These are phyloP conservation scores for Idaea aversata DNA, from an alignment of 2,888 invertebrate genomes.

Conservation along the genomic window DNA sequence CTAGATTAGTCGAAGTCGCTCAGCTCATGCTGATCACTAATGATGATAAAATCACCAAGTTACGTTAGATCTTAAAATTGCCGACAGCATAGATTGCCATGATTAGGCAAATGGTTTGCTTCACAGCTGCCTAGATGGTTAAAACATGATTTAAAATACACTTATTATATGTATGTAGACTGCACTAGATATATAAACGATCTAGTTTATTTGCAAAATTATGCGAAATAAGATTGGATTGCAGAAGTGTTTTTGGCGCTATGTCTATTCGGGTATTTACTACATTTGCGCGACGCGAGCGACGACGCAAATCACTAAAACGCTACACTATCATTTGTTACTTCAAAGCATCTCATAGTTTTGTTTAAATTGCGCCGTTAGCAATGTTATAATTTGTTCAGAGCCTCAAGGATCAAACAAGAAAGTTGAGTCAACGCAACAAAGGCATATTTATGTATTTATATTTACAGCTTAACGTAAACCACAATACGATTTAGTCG, in stretches of 20 bases:
- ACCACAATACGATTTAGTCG: background rate
- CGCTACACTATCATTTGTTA: no score
- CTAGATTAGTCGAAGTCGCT: background rate
- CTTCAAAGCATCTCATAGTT: no score
- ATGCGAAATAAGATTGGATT: no score
- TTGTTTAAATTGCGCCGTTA: no score
- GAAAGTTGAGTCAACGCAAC: conserved; percentile 9
- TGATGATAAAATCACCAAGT: conserved; percentile 38
- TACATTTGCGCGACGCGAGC: no score
- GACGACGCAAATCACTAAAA: no score
- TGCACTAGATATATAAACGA: no score
- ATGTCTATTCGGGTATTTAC: no score
- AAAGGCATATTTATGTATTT: background rate
- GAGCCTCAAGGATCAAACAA: conserved; percentile 1
- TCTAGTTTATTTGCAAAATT: no score
- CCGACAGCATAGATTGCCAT: conserved; percentile 43
- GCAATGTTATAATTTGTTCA: background rate
- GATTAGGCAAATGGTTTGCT: conserved; percentile 36
- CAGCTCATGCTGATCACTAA: background rate
- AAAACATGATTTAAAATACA: conserved; percentile 14
- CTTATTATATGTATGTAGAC: conserved; percentile 7
- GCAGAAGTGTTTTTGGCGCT: no score
- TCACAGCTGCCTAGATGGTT: conserved; percentile 15
- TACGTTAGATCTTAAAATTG: conserved; percentile 35
- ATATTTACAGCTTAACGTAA: background rate